Evolutionary conservation across 2,888 invertebrate species (phyloP).

Genomic region (Erebia aethiops): DNA sequence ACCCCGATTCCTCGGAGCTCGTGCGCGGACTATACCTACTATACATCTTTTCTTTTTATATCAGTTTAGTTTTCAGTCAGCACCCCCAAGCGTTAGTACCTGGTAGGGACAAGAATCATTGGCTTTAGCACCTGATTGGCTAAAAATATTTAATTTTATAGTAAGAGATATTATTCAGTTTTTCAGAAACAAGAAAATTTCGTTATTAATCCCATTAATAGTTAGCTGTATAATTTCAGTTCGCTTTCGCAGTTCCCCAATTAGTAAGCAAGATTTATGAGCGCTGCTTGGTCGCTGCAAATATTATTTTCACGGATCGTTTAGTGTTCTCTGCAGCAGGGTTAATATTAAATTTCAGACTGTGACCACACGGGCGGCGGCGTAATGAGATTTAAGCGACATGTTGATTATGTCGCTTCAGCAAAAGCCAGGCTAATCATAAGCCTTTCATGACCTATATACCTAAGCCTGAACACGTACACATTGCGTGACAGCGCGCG

Average conservation of each 20-base stretch:
- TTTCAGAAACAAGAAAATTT: slow-evolving; percentile 6
- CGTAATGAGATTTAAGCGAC: slow-evolving; percentile 11
- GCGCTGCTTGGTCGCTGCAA: slow-evolving; percentile 23
- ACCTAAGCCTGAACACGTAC: too few relatives aligned
- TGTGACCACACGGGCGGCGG: slow-evolving; percentile 16
- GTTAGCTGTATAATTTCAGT: slow-evolving; percentile 25
- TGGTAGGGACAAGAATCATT: too few relatives aligned
- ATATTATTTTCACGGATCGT: slow-evolving; percentile 27
- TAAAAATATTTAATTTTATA: too few relatives aligned
- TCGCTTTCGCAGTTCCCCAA: slow-evolving; percentile 18
- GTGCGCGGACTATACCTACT: too few relatives aligned
- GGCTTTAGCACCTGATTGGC: too few relatives aligned
- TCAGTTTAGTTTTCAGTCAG: too few relatives aligned
- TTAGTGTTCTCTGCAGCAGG: slow-evolving; percentile 17
- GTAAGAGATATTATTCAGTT: too few relatives aligned
- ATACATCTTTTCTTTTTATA: too few relatives aligned
- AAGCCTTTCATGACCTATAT: too few relatives aligned
- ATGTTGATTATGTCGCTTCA: slow-evolving; percentile 19
- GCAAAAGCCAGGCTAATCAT: slow-evolving; percentile 1
- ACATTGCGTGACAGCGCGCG: too few relatives aligned
- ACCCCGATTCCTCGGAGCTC: too few relatives aligned
- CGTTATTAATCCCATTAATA: slow-evolving; percentile 16
- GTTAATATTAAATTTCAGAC: slow-evolving; percentile 22
- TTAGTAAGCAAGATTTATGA: slow-evolving; percentile 26
- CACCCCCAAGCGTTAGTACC: too few relatives aligned